Base-by-base conservation (phyloP, 2,797 vertebrate genomes). In the Microctenopoma steveboyesi region DNA sequence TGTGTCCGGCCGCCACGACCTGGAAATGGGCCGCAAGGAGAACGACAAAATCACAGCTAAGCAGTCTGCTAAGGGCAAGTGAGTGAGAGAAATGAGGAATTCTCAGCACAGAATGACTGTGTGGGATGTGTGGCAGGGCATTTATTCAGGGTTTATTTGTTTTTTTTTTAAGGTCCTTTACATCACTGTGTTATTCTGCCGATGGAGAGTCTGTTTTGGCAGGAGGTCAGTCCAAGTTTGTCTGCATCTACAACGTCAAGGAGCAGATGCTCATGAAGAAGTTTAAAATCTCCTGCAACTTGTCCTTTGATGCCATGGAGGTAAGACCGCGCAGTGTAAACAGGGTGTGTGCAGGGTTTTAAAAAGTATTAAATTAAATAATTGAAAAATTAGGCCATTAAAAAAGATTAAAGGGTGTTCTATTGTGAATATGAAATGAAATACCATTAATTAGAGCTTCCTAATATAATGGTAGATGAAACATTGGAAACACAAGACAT, bases 231-330 rank as follows among this genome's bases (percentile, higher is more conserved):
- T 98, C 98, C 68, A 96, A 94, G 82, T 98, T 96, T 18, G 97
- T 99, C 78, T 99, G 97, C 88, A 97, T 99, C 86, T 99, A 99
- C 89, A 95, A 96, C 0, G 56, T 97, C 62, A 91, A 88, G 30
- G 97, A 98, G 83, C 96, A 98, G 91, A 95, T 99, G 82, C 95
- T 99, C 50, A 86, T 96, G 88, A 99, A 98, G 94, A 98, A 96
- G 88, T 99, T 99, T 61, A 96, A 99, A 88, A 96, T 99, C 77
- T 99, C 98, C 9, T 97, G 95, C 89, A 99, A 99, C 91, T 84
- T 95, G 71, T 99, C 98, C 2, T 94, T 99, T 61, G 97, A 99
- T 0, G 96, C 95, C 82, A 99, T 99, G 97, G 96, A 99, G 96
- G 98, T 98, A 72, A 12, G 13, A 3, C 2, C 35, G 0, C 55